phyloP scores from a whole-genome alignment of 2,113 vertebrate genomes.

The Pseudorasbora parva region DNA sequence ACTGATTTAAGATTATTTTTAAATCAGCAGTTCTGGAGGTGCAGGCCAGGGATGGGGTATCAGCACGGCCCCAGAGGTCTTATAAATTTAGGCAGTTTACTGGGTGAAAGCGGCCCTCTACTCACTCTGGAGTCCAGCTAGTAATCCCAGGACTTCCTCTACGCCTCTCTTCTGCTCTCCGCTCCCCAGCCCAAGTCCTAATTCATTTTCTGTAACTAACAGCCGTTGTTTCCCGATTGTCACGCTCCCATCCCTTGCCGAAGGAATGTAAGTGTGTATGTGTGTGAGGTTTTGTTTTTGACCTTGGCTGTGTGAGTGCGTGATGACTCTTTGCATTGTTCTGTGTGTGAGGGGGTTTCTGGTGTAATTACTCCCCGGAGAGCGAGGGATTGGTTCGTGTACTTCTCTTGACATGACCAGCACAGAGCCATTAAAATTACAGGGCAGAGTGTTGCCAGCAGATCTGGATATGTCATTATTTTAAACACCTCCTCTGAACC shows the following conservation, averaged over 20 bases:
- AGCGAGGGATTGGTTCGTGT: slow-evolving; percentile 34
- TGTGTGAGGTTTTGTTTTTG: slow-evolving; percentile 49
- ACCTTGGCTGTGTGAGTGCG: slow-evolving; percentile 37
- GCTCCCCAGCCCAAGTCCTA: slow-evolving; percentile 86
- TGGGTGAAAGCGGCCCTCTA: slow-evolving; percentile 79
- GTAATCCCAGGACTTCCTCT: slow-evolving; percentile 89
- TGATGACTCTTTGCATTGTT: slow-evolving; percentile 42
- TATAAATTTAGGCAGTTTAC: slow-evolving; percentile 99
- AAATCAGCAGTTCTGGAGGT: slow-evolving; percentile 84
- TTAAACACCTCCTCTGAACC: slow-evolving; percentile 73
- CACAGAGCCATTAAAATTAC: slow-evolving; percentile 29
- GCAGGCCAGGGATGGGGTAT: slow-evolving; percentile 75
- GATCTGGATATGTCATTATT: slow-evolving; percentile 92
- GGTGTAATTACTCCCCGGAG: slow-evolving; percentile 15
- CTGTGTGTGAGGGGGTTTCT: slow-evolving; percentile 33
- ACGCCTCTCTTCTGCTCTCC: slow-evolving; percentile 67
- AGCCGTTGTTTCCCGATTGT: slow-evolving; percentile 99
- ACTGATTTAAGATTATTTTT: slow-evolving; percentile 92
- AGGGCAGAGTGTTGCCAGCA: slow-evolving; percentile 70
- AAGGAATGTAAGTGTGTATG: slow-evolving; percentile 84
- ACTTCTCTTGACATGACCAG: slow-evolving; percentile 19
- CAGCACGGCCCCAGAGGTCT: slow-evolving; percentile 80
- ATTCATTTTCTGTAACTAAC: slow-evolving; percentile 99
- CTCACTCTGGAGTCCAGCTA: slow-evolving; percentile 78
- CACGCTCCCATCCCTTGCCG: slow-evolving; percentile 94